Conservation (phyloP, 2,888 invertebrate species). For the Polyommatus icarus region DNA sequence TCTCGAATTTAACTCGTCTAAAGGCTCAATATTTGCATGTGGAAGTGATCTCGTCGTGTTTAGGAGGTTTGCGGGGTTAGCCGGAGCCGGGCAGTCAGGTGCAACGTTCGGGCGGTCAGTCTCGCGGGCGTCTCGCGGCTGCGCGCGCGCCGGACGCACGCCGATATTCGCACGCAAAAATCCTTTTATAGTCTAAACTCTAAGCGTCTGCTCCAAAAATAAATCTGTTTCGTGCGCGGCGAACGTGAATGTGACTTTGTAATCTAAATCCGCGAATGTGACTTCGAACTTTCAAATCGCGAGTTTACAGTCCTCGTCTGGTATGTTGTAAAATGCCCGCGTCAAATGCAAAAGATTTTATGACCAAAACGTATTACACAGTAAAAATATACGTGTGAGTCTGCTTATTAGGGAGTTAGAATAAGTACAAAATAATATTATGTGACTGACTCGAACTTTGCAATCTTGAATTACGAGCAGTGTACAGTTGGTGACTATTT, state of each 20-base stretch:
- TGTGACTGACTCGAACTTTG: slow-evolving; percentile 16
- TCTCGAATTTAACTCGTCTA: not conserved
- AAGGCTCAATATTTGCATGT: slow-evolving; percentile 9
- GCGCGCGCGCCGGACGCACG: slow-evolving; percentile 72
- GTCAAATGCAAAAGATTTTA: too few species aligned
- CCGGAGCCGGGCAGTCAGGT: slow-evolving; percentile 56
- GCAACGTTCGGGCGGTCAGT: slow-evolving; percentile 53
- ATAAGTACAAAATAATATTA: not conserved
- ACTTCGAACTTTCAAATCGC: not conserved
- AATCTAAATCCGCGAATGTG: not conserved
- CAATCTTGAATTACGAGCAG: slow-evolving; percentile 16
- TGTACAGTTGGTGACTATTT: slow-evolving; percentile 32
- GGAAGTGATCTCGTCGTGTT: slow-evolving; percentile 42
- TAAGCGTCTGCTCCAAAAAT: slow-evolving; percentile 57
- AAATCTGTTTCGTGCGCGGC: slow-evolving; percentile 43
- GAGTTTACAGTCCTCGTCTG: not conserved
- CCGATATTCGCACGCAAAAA: slow-evolving; percentile 58
- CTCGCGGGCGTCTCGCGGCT: slow-evolving; percentile 46
- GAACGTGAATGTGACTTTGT: slow-evolving; percentile 28
- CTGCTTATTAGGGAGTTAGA: not conserved
- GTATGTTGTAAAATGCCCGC: not conserved
- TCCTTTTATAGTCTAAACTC: slow-evolving; percentile 54
- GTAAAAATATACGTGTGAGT: too few species aligned
- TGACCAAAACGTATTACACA: not conserved
- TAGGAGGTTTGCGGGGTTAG: slow-evolving; percentile 53